phyloP scores from a whole-genome alignment of 2,888 invertebrate genomes.

The Tipula confusa region DNA sequence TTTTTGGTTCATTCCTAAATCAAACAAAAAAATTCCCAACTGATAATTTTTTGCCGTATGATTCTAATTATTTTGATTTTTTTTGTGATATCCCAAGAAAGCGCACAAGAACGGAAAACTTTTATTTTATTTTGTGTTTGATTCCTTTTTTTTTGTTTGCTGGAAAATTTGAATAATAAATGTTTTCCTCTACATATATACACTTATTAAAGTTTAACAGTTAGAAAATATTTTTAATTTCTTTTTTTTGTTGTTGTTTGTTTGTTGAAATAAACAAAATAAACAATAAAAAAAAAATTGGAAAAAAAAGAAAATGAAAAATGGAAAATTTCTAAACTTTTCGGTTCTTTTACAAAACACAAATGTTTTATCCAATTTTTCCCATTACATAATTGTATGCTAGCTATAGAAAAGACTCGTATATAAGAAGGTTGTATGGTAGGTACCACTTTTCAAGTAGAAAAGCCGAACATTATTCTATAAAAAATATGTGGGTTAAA shows the following conservation, averaged over 20 bases:
- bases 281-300: neutral
- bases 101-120: neutral
- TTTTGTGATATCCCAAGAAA: neutral
- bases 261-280: neutral
- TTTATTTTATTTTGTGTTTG: neutral
- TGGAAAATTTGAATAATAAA: slow-evolving; percentile 12
- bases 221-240: neutral
- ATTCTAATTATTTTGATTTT: slow-evolving; percentile 1
- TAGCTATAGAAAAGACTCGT: no score
- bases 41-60: neutral
- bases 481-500: no score
- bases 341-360: neutral
- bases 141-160: neutral
- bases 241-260: neutral
- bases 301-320: neutral
- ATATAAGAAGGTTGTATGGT: neutral
- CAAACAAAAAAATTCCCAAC: neutral
- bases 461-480: no score
- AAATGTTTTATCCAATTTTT: neutral
- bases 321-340: neutral
- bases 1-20: neutral
- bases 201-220: neutral
- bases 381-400: neutral
- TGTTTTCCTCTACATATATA: neutral
- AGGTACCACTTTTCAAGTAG: no score